Percentiles rank a stretch among this genome's conserved stretches.
phyloP scores from a whole-genome alignment of 2,888 invertebrate genomes.

The Tethea ocularis region DNA sequence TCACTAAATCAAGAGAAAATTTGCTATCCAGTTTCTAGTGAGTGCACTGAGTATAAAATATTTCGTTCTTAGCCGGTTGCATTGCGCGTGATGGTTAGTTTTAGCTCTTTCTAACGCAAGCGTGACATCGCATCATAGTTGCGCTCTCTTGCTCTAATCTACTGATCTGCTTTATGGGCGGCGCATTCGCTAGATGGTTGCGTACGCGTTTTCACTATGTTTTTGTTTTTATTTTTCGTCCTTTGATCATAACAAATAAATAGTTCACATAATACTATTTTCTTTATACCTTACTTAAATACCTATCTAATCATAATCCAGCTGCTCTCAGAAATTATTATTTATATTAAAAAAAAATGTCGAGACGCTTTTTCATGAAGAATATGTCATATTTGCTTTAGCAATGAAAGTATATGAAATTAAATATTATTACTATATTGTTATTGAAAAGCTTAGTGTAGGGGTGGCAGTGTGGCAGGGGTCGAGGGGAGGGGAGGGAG shows the following conservation, averaged over 20 bases:
- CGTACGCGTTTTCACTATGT: slow-evolving; percentile 57
- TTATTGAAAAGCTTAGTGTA: slow-evolving; percentile 65
- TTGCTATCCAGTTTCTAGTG: not conserved
- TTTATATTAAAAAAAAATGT: not conserved
- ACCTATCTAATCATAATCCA: not conserved
- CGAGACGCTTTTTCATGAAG: not conserved
- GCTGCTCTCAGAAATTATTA: not conserved
- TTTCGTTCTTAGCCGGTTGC: slow-evolving; percentile 11
- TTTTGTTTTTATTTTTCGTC: slow-evolving; percentile 8
- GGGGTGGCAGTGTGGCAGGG: slow-evolving; percentile 36
- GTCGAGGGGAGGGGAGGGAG: slow-evolving; percentile 53
- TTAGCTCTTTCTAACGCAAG: slow-evolving; percentile 46
- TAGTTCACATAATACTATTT: not conserved
- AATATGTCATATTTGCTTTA: not conserved
- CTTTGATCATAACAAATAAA: not conserved
- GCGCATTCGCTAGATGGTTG: slow-evolving; percentile 46
- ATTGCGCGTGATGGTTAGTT: slow-evolving; percentile 17
- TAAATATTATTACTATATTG: slow-evolving; percentile 58
- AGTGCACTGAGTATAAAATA: not conserved
- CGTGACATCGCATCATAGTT: slow-evolving; percentile 23
- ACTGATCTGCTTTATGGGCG: slow-evolving; percentile 69
- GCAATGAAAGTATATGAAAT: slow-evolving; percentile 42
- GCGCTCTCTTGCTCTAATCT: slow-evolving; percentile 60
- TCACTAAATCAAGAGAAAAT: not conserved
- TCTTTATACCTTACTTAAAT: not conserved